Base-by-base conservation (phyloP, 2,888 invertebrate genomes). In the Craniophora ligustri region DNA sequence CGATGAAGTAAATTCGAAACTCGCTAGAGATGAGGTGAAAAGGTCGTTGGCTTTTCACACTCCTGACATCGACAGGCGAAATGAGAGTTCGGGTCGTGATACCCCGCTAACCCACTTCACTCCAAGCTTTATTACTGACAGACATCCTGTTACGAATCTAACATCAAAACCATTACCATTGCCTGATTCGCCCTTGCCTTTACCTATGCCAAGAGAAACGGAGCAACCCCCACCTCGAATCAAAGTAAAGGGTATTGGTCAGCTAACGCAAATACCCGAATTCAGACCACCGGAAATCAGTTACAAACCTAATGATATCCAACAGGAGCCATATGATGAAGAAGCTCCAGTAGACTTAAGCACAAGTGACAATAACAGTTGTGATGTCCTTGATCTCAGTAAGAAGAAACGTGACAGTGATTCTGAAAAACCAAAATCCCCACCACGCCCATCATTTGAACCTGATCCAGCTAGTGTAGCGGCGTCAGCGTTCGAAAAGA, bases 361-460 rank as follows among this genome's bases (percentile, higher is more conserved):
- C 60, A 96, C 96, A 88, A 89, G 84, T 67, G 93, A 92, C 45
- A 90, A 89, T 42, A 90, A 88, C 54, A 89, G 87, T 63, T 92
- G 92, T 64, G 96, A 97, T 84, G 97, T 96, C 3, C 92, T 98
- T 36, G 98, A 98, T 89, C 94, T 98, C 62, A 97, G 97, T 82
- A 97, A 97, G 81, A 97, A 97, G 87, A 95, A 94, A 84, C 88
- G 85, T 42, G 89, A 87, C 50, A 73, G 74, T 1, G 91, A 92
- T 46, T 79, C 82, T 39, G 87, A 90, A 15, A 89, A 89, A 46
- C 81, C 86, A 1, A 89, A 89, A 77, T 49, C 63, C 8, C 78
- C 81, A 56, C 92, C 94, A 1, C 92, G 95, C 71, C 93, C 94
- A 57, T 70, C 87, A 0, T 89, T 91, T 49, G 93, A 94, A 55